Percentiles rank a stretch among this genome's conserved stretches.
Evolutionary conservation across 2,113 vertebrate genomes (phyloP).

Genomic region (Serilophus lunatus): DNA sequence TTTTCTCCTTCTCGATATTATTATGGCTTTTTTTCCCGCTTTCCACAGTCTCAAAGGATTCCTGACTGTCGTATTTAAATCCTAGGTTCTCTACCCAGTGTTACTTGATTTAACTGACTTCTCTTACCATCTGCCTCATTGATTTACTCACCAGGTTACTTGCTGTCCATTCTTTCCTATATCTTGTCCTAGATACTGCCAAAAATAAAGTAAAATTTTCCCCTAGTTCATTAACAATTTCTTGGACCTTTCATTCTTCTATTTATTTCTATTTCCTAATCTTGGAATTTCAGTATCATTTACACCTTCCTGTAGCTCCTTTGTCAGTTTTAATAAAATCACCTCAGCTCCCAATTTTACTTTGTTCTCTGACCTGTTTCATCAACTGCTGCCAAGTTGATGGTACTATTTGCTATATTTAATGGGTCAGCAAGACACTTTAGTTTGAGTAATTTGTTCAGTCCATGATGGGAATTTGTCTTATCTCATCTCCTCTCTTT

Average conservation of each 20-base stretch:
- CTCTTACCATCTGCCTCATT: rapidly evolving
- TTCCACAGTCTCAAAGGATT: background rate
- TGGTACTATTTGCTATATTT: background rate
- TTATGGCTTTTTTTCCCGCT: background rate
- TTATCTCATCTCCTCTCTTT: background rate
- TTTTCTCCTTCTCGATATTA: background rate
- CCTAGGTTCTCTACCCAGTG: background rate
- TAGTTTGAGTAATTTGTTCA: background rate
- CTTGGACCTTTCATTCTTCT: background rate
- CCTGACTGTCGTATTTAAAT: background rate
- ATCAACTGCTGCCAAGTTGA: background rate
- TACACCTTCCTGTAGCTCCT: background rate
- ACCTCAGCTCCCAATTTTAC: background rate
- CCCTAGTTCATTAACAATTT: background rate
- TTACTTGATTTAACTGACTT: background rate
- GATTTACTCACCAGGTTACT: background rate
- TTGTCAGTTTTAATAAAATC: background rate
- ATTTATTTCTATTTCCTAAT: background rate
- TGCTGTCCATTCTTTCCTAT: background rate
- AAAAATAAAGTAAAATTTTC: background rate
- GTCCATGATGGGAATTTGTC: background rate
- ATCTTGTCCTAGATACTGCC: background rate
- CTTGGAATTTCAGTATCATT: background rate
- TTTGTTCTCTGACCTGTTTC: background rate
- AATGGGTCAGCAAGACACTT: background rate